Percentiles rank a stretch among this genome's conserved stretches.
Evolutionary conservation across 1,140 invertebrate species (phyloP).

Genomic region (Neodiprion pinetum): DNA sequence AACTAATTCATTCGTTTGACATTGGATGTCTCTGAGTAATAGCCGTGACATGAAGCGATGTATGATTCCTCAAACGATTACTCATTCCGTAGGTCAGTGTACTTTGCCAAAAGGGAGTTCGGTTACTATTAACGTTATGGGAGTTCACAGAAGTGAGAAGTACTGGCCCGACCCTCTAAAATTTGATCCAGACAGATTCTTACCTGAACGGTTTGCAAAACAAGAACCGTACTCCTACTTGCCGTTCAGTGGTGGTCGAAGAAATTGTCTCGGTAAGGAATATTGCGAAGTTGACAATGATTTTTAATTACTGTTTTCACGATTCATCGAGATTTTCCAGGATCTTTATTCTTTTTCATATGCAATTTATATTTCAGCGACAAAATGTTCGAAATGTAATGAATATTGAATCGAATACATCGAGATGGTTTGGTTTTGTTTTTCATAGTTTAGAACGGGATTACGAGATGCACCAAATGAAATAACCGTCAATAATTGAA

Average conservation of each 20-base stretch:
- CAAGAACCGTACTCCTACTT: conserved; percentile 24
- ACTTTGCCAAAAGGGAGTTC: conserved; percentile 32
- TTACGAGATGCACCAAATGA: no score
- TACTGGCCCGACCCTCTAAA: conserved; percentile 36
- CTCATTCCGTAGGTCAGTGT: conserved; percentile 23
- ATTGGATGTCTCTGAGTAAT: no score
- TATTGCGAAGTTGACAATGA: neutral
- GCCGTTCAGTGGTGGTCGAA: conserved; percentile 23
- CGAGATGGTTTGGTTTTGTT: no score
- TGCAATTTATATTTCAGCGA: no score
- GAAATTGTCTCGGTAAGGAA: conserved; percentile 28
- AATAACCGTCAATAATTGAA: no score
- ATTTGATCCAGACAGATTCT: conserved; percentile 33
- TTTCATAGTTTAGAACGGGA: no score
- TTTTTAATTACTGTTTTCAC: neutral
- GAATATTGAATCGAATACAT: no score
- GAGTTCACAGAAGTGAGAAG: conserved; percentile 64
- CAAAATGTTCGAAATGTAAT: no score
- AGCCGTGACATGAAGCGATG: no score
- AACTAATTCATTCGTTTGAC: no score
- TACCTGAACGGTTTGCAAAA: conserved; percentile 26
- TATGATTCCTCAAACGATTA: neutral
- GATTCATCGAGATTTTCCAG: neutral
- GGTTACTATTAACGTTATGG: conserved; percentile 29
- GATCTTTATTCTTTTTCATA: no score